Evolutionary conservation across 2,797 vertebrate genomes (phyloP), one percentile per base, ranked within the genome.

Genomic region (Ispidina lecontei): DNA sequence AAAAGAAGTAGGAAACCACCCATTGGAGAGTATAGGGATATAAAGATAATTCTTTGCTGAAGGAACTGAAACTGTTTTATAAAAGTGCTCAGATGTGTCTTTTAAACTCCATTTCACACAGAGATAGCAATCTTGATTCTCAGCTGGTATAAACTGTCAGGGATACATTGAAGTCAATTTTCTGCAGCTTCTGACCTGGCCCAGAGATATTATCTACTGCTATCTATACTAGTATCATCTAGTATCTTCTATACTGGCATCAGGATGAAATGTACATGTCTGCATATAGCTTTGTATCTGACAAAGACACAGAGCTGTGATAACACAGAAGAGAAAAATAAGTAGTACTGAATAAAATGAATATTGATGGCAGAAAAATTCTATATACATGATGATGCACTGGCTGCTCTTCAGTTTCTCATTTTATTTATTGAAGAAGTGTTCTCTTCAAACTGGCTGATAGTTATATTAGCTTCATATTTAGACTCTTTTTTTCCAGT

Each of bases 81-180:
- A 64, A 76, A 91, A 93, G 31, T 64, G 54, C 20, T 84, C 47
- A 82, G 74, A 51, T 79, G 23, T 73, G 46, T 55, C 64, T 93
- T 91, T 47, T 80, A 92, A 93, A 94, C 37, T 86, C 49, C 44
- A 73, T 92, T 93, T 95, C 80, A 71, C 52, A 76, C 31, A 60
- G 63, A 78, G 58, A 94, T 59, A 89, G 52, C 47, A 95, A 92
- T 92, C 92, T 89, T 78, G 63, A 72, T 89, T 92, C 91, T 88
- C 91, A 88, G 91, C 79, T 90, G 87, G 76, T 90, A 72, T 90
- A 91, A 95, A 90, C 80, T 81, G 79, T 74, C 82, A 88, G 73
- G 39, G 52, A 58, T 54, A n/a, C 23, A 64, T 31, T 35, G 83
- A 93, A 94, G 41, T 21, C 83, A 92, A 93, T 96, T 96, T 95